A percentile compares a stretch with the other conserved stretches of the same genome.
phyloP scores from a whole-genome alignment of 2,797 vertebrate species.

The Sitta carolinensis region DNA sequence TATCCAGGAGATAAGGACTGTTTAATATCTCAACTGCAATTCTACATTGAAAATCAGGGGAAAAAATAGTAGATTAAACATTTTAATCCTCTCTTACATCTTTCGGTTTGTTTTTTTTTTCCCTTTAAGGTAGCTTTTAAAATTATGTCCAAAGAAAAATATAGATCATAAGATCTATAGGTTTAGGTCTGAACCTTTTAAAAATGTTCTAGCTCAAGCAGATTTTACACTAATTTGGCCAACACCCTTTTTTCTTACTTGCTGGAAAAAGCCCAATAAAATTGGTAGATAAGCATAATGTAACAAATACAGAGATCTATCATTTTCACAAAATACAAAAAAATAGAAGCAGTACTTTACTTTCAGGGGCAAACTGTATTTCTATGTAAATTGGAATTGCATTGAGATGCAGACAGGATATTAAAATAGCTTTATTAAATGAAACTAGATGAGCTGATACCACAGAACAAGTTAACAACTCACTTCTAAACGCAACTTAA shows the following conservation, averaged over 20 bases:
- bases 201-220: neutral
- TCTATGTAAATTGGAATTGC: neutral
- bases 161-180: neutral
- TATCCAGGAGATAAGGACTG: neutral
- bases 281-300: neutral
- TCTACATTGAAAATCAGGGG: neutral
- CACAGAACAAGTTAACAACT: neutral
- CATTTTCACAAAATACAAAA: neutral
- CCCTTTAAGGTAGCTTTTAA: neutral
- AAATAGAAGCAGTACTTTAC: neutral
- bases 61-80: neutral
- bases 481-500: neutral
- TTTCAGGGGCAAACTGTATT: neutral
- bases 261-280: neutral
- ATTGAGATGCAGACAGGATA: neutral
- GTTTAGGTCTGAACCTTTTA: neutral
- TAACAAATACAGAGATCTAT: neutral
- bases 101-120: fast-evolving
- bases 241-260: neutral
- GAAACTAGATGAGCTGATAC: neutral
- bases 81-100: neutral
- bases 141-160: neutral
- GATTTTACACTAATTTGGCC: neutral
- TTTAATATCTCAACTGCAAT: neutral
- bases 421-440: constrained; percentile 17